Base-by-base conservation (phyloP, 2,888 invertebrate genomes). In the Mesochorus sp. region DNA sequence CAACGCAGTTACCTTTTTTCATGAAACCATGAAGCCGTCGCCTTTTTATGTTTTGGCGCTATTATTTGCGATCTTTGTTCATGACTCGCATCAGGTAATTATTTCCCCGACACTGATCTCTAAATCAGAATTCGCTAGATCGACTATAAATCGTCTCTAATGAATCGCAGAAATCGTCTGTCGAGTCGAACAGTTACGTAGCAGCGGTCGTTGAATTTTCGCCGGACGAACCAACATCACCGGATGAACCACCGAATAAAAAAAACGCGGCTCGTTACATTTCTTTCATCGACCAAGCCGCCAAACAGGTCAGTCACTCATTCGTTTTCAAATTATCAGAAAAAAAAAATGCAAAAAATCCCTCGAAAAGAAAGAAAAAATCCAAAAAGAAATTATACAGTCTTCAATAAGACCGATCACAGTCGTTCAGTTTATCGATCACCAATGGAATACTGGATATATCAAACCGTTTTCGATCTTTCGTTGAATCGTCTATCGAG, bases 141-240 rank as follows among this genome's bases (percentile, higher is more conserved):
- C 42, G 17, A 17, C n/a, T 67, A 10, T 44, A n/a, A n/a, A n/a
- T n/a, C n/a, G n/a, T n/a, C n/a, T n/a, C n/a, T 53, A 26, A 19
- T 0, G 49, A 2, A 26, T 59, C 57, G n/a, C 62, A 81, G 85
- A 79, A 19, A 57, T 85, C 85, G 8, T 79, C 79, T 5, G 66
- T 79, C 39, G 26, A 79, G 10, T 76, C 83, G 1, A 1, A 64
- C n/a, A 84, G 64, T 19, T 88, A 88, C 55, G 61, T 71, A 12
- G 88, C 83, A 2, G 87, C 87, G 0, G 88, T 88, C 1, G 87
- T 88, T 3, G 88, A 88, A 67, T 88, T 81, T 74, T 28, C 76
- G 10, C 79, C 83, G n/a, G 53, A 59, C 68, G 26, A n/a, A 21
- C 17, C 26, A 59, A 77, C 10, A n/a, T 80, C 68, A 24, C 26